Base-by-base conservation (phyloP, 2,113 vertebrate species). In the Hippocampus zosterae region DNA sequence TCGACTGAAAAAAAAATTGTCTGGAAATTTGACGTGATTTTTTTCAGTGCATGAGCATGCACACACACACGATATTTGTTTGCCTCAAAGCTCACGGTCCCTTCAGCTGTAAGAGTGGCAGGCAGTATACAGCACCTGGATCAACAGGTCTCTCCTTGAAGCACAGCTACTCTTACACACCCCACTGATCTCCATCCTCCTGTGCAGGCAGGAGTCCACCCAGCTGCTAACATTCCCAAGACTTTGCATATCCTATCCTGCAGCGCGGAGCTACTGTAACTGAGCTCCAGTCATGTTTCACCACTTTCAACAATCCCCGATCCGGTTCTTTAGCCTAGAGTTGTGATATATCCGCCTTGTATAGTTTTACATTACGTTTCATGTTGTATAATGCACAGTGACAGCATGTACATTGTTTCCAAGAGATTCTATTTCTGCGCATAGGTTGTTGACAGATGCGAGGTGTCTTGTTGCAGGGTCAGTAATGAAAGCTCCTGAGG, bases 111-210 rank as follows among this genome's bases (percentile, higher is more conserved):
- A 72, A 77, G 52, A 25, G 69, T 79, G 81, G 86, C 82, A 87
- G 70, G 73, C 76, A 77, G 73, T 70, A 81, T 79, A 88, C 86
- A 86, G 73, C 87, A 90, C 89, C 88, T 90, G 86, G 81, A 89
- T 84, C 85, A 85, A 83, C 83, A 89, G 86, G 82, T 87, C 78
- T 77, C 75, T 69, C 75, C 69, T 81, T 78, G 71, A 69, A 75
- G 77, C 81, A 73, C 77, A 71, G 76, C 81, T 84, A 87, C 84
- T 73, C 75, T 86, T 87, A 85, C 81, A 85, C 79, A 83, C 77
- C 78, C 79, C 68, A 81, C 78, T 89, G 84, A 87, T 80, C 82
- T 84, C 71, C 60, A 65, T 82, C 62, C 78, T 79, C 65, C 66
- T 59, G 74, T 75, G 76, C 65, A 81, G 66, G 65, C 68, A 80